A percentile compares a stretch with the other conserved stretches of the same genome.
Evolutionary conservation across 2,888 invertebrate species (phyloP).

Genomic region (Pachydiplax longipennis): DNA sequence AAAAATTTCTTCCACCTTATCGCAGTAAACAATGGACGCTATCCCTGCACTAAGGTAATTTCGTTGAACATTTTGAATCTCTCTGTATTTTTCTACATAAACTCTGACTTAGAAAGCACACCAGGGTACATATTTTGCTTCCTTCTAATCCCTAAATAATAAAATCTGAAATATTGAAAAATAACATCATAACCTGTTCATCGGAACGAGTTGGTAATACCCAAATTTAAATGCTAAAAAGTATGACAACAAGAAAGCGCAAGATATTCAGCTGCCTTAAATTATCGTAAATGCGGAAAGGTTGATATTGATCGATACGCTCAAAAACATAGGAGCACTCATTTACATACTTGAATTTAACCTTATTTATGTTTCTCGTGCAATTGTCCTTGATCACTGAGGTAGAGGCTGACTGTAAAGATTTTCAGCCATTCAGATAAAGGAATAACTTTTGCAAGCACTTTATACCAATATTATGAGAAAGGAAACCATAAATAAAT

Average conservation of each 20-base stretch:
- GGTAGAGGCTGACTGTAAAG: background rate
- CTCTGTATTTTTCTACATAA: too few species aligned
- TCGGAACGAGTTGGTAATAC: too few species aligned
- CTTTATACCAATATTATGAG: background rate
- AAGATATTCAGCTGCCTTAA: background rate
- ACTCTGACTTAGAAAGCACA: too few species aligned
- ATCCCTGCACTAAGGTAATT: too few species aligned
- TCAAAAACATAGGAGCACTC: background rate
- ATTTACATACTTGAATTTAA: background rate
- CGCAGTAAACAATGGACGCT: too few species aligned
- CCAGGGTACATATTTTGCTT: too few species aligned
- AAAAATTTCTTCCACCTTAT: too few species aligned
- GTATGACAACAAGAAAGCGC: background rate
- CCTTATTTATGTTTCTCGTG: background rate
- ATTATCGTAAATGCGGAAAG: background rate
- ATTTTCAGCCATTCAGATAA: background rate
- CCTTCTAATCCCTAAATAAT: too few species aligned
- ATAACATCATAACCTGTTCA: too few species aligned
- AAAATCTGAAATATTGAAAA: too few species aligned
- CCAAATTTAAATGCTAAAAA: background rate
- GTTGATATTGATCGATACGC: background rate
- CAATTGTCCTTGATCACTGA: background rate
- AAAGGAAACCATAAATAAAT: background rate
- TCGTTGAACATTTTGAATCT: too few species aligned
- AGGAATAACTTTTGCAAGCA: background rate